These are phyloP conservation scores for Eupithecia insigniata DNA, from an alignment of 2,888 invertebrate genomes.

Conservation along the genomic window DNA sequence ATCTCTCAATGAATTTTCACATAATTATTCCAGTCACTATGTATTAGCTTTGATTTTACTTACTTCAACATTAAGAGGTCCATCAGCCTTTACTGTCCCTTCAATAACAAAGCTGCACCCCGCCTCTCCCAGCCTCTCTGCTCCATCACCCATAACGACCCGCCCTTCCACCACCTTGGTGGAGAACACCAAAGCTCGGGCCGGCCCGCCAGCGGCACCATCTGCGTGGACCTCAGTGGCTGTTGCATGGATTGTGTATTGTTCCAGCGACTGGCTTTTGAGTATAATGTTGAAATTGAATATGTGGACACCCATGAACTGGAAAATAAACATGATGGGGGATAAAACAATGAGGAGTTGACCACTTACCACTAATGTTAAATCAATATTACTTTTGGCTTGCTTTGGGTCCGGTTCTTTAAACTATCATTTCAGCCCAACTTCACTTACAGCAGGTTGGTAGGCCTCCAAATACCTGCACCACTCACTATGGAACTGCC, in stretches of 20 bases:
- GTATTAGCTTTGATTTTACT: neutral
- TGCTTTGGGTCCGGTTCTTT: neutral
- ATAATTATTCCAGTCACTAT: neutral
- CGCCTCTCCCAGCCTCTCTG: conserved; percentile 88
- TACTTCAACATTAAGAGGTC: conserved; percentile 93
- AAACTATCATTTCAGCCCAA: neutral
- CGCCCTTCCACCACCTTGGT: conserved; percentile 87
- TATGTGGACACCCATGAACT: conserved; percentile 94
- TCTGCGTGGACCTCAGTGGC: conserved; percentile 89
- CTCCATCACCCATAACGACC: conserved; percentile 79
- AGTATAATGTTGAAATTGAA: conserved; percentile 86
- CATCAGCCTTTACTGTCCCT: conserved; percentile 91
- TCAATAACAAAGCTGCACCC: conserved; percentile 90
- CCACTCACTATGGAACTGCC: neutral
- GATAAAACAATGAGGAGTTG: neutral
- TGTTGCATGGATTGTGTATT: conserved; percentile 88
- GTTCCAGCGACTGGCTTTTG: conserved; percentile 75
- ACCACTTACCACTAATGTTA: neutral
- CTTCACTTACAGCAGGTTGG: neutral
- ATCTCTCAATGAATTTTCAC: neutral
- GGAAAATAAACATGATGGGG: conserved; percentile 37
- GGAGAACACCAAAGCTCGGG: conserved; percentile 87
- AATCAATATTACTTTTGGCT: neutral
- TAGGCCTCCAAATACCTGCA: neutral
- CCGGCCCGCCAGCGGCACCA: conserved; percentile 88